phyloP scores from a whole-genome alignment of 1,140 invertebrate species.

The Phenacoccus solenopsis region DNA sequence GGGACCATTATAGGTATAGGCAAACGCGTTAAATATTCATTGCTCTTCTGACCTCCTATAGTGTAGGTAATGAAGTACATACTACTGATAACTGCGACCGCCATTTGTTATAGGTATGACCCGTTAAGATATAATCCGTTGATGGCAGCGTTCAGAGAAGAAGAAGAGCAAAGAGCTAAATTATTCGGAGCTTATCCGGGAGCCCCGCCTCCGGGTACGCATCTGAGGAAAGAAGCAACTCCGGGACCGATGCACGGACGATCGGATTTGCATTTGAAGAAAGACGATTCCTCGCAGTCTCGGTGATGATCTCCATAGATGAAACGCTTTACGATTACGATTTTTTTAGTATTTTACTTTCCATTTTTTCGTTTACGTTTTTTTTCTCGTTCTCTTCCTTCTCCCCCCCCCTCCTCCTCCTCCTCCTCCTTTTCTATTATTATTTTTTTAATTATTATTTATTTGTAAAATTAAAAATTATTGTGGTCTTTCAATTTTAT shows the following conservation, averaged over 20 bases:
- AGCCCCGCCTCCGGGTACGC: background rate
- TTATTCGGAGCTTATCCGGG: background rate
- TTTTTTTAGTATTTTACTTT: no score
- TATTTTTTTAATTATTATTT: no score
- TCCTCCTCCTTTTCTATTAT: no score
- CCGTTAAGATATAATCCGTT: conserved; percentile 28
- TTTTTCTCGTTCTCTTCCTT: no score
- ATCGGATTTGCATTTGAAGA: conserved; percentile 5
- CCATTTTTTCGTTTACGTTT: no score
- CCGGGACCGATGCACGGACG: background rate
- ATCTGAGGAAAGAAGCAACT: background rate
- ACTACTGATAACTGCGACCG: no score
- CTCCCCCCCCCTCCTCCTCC: no score
- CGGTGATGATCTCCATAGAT: background rate
- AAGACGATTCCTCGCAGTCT: conserved; percentile 6
- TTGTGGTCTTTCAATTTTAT: no score
- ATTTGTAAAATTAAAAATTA: no score
- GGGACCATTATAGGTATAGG: conserved; percentile 25
- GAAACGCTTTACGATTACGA: no score
- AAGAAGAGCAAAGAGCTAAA: conserved; percentile 45
- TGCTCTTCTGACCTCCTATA: background rate
- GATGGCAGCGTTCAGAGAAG: conserved; percentile 34
- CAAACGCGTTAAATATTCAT: background rate
- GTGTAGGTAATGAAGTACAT: no score
- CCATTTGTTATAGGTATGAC: conserved; percentile 26